A percentile compares a stretch with the other conserved stretches of the same genome.
phyloP scores from a whole-genome alignment of 2,797 vertebrate species.

The Fistularia tabacaria region DNA sequence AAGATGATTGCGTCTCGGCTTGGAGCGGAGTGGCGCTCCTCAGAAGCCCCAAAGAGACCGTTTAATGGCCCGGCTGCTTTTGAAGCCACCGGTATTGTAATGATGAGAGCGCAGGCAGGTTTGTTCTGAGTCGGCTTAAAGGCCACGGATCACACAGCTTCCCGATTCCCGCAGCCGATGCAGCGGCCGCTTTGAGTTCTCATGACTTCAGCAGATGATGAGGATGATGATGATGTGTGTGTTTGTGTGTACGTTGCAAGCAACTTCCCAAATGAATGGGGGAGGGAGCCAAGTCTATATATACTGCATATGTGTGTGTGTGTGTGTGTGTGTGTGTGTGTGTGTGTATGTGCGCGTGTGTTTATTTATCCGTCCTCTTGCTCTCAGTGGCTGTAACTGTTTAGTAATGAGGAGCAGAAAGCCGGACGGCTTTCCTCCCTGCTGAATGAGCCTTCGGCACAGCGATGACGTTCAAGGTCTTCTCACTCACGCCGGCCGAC shows the following conservation, averaged over 20 bases:
- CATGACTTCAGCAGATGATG: conserved; percentile 8
- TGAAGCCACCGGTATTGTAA: conserved; percentile 44
- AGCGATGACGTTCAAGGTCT: conserved; percentile 44
- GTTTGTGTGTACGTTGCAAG: conserved; percentile 4
- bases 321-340: not conserved
- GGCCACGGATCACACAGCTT: too few relatives aligned
- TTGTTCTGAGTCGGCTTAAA: conserved; percentile 19
- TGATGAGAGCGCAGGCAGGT: conserved; percentile 44
- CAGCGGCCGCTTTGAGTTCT: not conserved
- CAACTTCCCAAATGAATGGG: conserved; percentile 5
- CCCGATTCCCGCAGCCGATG: too few relatives aligned
- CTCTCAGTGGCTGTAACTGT: conserved; percentile 30
- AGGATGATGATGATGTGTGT: conserved; percentile 16
- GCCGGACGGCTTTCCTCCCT: conserved; percentile 33
- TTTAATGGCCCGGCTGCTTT: conserved; percentile 61
- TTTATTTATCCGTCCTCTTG: conserved; percentile 3
- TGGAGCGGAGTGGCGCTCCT: conserved; percentile 38
- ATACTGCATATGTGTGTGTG: not conserved
- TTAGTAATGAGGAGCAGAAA: conserved; percentile 49
- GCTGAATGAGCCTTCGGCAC: conserved; percentile 49
- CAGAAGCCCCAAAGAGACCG: conserved; percentile 62
- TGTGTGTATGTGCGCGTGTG: too few relatives aligned
- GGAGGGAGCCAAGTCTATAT: conserved; percentile 4
- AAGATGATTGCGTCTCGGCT: conserved; percentile 58
- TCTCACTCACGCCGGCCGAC: conserved; percentile 29